Conservation (phyloP, 2,113 vertebrate species). For the Rafetus swinhoei region DNA sequence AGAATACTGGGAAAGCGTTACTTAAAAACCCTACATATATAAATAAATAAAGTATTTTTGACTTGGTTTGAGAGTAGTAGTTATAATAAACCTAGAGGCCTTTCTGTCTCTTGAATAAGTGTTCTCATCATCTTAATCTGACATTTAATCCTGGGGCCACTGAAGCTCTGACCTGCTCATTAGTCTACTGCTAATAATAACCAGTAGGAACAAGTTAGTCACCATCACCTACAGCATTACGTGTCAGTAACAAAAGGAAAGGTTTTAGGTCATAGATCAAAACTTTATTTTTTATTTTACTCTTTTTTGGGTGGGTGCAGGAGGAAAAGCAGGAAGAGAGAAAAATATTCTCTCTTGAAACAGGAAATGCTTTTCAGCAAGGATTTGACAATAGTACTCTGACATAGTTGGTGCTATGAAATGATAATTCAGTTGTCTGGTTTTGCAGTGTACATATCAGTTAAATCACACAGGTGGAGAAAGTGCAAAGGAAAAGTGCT, state of each 20-base stretch:
- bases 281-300: too few species aligned
- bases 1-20: not conserved
- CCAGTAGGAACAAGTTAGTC: constrained; percentile 1
- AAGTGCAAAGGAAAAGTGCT: too few species aligned
- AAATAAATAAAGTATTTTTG: not conserved
- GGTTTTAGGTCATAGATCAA: too few species aligned
- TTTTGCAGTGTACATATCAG: too few species aligned
- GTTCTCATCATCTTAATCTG: constrained; percentile 71
- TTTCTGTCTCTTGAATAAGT: constrained; percentile 11
- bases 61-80: not conserved
- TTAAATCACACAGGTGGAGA: too few species aligned
- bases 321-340: too few species aligned
- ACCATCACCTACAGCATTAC: constrained; percentile 29
- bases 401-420: too few species aligned
- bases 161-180: constrained; percentile 72
- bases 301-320: too few species aligned
- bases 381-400: too few species aligned
- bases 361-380: too few species aligned
- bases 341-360: too few species aligned
- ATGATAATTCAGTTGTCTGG: too few species aligned
- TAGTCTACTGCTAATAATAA: constrained; percentile 24
- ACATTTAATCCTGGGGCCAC: constrained; percentile 64
- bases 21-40: not conserved
- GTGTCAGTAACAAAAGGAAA: not conserved
- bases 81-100: not conserved